Conservation (phyloP, 2,797 vertebrate genomes). For the Enteromius afrohamiltoni region DNA sequence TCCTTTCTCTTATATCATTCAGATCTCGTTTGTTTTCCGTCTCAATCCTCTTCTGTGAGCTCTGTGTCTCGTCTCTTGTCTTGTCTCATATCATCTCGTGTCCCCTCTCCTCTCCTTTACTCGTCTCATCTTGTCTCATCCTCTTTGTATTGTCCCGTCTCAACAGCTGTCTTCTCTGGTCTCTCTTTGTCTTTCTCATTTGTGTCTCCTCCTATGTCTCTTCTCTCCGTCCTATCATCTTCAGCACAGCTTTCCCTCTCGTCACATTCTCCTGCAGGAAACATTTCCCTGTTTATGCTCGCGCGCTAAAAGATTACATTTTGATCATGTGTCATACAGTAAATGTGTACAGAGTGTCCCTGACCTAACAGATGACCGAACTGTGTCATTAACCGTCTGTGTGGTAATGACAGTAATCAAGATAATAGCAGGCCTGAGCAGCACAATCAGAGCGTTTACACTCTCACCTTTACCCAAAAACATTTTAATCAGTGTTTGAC, state of each 20-base stretch:
- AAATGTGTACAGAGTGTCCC: neutral
- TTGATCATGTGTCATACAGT: neutral
- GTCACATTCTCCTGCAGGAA: neutral
- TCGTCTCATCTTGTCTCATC: neutral
- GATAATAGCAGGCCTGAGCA: neutral
- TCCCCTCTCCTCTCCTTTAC: neutral
- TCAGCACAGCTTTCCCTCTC: neutral
- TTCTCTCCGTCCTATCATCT: neutral
- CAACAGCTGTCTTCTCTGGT: neutral
- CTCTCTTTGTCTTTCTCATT: neutral
- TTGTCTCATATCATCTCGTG: neutral
- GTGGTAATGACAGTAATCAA: conserved; percentile 20
- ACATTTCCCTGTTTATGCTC: neutral
- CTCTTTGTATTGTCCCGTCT: neutral
- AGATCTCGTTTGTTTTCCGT: neutral
- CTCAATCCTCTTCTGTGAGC: neutral
- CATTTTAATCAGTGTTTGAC: conserved; percentile 1
- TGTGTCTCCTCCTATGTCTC: neutral
- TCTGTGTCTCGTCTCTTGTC: neutral
- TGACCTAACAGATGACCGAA: neutral
- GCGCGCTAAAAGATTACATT: neutral
- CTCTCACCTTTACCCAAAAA: neutral
- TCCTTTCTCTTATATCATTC: neutral
- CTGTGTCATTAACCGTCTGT: conserved; percentile 16
- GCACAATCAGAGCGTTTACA: neutral